Evolutionary conservation across 53 echinoderm and acorn worm species (phyloP), one percentile per base, ranked within the genome.

Genomic region (Temnopleurus reevesii): DNA sequence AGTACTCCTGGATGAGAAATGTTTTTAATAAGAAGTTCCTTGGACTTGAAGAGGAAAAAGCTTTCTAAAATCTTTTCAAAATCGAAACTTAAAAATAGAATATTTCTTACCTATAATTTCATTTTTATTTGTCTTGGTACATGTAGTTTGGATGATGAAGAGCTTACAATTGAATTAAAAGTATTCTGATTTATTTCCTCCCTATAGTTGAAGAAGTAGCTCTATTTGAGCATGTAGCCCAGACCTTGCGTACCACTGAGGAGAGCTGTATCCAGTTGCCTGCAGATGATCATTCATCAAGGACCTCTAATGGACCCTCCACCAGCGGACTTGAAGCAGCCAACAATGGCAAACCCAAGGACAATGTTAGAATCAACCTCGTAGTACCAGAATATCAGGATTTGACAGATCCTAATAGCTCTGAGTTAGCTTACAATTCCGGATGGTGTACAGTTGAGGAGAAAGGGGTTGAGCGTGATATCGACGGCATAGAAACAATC

Each of bases 381-480:
- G 60, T 85, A 4, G 46, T 18, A 12, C 85, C 85, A 7, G 58
- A 85, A 33, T 85, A 61, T 17, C 12, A 29, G 41, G 60, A 58
- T 15, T 27, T 29, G 27, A 34, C 83, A 0, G 83, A 53, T 2
- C 31, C 57, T 7, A 33, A 38, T 6, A 7, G 12, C 28, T 26
- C 45, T 1, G 59, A 59, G 12, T 12, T 29, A 0, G 15, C 60
- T 24, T 85, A 38, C 25, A 36, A 61, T 19, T 38, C 85, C 0
- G 85, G 85, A 19, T 85, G 85, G 85, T 24, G 60, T 15, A 61
- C 45, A 45, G 85, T 60, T 28, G 60, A 59, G 4, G 44, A 59
- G 25, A 3, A 60, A 28, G 85, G 15, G 8, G 19, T 24, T 45
- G 60, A 85, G n/a, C 60, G 10, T 17, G 59, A 45, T 44, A 61